Percentiles rank a stretch among this genome's conserved stretches.
Evolutionary conservation across 2,888 invertebrate genomes (phyloP).

Genomic region (Lathronympha strigana): DNA sequence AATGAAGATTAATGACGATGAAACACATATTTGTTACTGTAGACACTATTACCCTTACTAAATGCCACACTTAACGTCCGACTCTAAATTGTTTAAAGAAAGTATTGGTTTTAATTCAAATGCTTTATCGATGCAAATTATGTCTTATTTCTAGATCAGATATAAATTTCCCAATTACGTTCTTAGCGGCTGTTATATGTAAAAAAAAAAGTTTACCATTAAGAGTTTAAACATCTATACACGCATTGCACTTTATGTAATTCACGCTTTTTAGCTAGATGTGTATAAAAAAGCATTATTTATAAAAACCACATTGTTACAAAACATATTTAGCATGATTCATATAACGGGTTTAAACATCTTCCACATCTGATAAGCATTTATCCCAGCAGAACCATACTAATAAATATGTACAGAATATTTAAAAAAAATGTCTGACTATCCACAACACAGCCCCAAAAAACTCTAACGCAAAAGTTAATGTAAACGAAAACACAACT

Average conservation of each 20-base stretch:
- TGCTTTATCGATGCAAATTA: neutral
- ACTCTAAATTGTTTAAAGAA: conserved; percentile 29
- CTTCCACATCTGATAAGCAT: too few relatives aligned
- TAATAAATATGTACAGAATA: too few relatives aligned
- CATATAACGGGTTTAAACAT: too few relatives aligned
- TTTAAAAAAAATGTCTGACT: too few relatives aligned
- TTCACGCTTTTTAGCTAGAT: too few relatives aligned
- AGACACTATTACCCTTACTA: conserved; percentile 40
- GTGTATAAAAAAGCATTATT: too few relatives aligned
- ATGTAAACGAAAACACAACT: neutral
- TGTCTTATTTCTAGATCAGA: neutral
- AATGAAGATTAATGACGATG: conserved; percentile 79
- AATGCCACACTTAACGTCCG: conserved; percentile 37
- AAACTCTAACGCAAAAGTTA: neutral
- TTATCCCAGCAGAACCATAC: too few relatives aligned
- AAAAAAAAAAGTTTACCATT: too few relatives aligned
- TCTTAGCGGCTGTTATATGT: neutral
- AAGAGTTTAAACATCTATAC: too few relatives aligned
- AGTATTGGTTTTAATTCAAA: neutral
- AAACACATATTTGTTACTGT: conserved; percentile 55
- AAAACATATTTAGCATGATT: too few relatives aligned
- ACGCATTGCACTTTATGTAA: too few relatives aligned
- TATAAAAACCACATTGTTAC: too few relatives aligned
- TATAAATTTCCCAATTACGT: neutral
- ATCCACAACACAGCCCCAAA: neutral